Evolutionary conservation across 2,797 vertebrate genomes (phyloP).

Genomic region (Sciaenops ocellatus): DNA sequence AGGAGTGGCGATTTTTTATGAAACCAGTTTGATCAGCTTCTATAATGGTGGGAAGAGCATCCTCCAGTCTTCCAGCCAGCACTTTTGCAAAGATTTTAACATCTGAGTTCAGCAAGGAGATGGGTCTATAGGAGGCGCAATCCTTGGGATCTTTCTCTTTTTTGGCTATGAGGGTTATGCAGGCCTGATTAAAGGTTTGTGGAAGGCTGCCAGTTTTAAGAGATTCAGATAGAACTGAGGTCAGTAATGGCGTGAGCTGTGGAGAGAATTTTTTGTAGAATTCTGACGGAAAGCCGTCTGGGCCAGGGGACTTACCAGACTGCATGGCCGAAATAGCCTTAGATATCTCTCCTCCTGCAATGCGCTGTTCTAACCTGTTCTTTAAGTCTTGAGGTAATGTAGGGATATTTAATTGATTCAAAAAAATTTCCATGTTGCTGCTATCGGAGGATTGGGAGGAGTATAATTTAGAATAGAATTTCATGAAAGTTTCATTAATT

Average conservation of each 20-base stretch:
- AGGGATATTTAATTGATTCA: not conserved
- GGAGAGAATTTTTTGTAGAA: not conserved
- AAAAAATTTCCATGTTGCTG: not conserved
- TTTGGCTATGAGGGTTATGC: too few relatives aligned
- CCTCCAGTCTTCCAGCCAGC: too few relatives aligned
- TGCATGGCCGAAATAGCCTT: not conserved
- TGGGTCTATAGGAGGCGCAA: too few relatives aligned
- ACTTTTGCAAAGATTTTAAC: too few relatives aligned
- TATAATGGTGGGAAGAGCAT: too few relatives aligned
- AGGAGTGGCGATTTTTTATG: too few relatives aligned
- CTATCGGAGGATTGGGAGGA: not conserved
- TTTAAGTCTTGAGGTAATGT: not conserved
- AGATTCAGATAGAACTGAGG: not conserved
- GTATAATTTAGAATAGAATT: not conserved
- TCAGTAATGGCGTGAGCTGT: not conserved
- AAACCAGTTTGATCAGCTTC: too few relatives aligned
- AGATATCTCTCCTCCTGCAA: not conserved
- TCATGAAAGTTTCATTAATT: not conserved
- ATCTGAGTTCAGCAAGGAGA: too few relatives aligned
- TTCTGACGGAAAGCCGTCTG: not conserved
- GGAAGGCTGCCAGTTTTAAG: not conserved
- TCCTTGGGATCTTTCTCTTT: too few relatives aligned
- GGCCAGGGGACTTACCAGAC: not conserved
- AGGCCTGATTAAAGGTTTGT: not conserved
- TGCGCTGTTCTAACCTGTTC: conserved; percentile 1